phyloP scores from a whole-genome alignment of 2,113 vertebrate species.

The Nymphicus hollandicus region DNA sequence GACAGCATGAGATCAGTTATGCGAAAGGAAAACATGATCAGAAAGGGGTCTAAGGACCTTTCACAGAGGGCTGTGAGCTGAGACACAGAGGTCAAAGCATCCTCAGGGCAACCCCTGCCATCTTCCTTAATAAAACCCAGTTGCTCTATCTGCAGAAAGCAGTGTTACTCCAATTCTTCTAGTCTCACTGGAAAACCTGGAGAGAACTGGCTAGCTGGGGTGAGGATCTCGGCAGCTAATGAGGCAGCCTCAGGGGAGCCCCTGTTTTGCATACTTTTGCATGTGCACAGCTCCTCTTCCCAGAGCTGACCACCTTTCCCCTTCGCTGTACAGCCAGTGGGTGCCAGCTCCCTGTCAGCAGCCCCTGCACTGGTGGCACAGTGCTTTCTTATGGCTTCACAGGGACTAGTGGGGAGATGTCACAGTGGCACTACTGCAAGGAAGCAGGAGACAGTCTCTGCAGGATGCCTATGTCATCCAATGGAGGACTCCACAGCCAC shows the following conservation, averaged over 20 bases:
- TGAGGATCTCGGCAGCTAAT: background rate
- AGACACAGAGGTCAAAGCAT: background rate
- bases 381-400: background rate
- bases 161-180: background rate
- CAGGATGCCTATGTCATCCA: background rate
- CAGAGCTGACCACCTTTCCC: background rate
- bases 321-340: rapidly evolving
- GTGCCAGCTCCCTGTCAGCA: background rate
- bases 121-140: background rate
- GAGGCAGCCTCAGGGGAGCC: background rate
- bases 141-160: background rate
- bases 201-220: background rate
- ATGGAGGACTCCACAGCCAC: background rate
- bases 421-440: background rate
- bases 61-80: background rate
- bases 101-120: background rate
- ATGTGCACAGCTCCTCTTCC: background rate
- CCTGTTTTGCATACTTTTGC: background rate
- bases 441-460: background rate
- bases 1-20: background rate
- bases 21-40: background rate
- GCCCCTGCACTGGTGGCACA: rapidly evolving
- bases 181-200: background rate
- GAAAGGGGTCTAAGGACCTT: background rate
- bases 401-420: background rate